A percentile compares a stretch with the other conserved stretches of the same genome.
Conservation (phyloP, 2,888 invertebrate genomes). For the Caprella mutica region DNA sequence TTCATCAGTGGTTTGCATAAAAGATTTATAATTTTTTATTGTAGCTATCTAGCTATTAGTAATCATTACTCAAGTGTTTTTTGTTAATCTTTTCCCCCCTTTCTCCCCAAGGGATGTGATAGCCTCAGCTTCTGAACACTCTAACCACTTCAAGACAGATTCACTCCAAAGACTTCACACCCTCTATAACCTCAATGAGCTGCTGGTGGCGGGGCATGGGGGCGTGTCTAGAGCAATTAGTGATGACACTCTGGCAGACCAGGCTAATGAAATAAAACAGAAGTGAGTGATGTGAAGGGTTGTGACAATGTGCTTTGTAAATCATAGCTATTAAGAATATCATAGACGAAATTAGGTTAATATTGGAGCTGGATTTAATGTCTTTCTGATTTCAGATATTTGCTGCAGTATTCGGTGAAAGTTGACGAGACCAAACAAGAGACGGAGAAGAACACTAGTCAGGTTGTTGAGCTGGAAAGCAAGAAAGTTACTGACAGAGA, state of each 20-base stretch:
- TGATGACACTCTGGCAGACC: constrained; percentile 44
- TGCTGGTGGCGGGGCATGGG: constrained; percentile 41
- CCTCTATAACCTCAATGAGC: constrained; percentile 52
- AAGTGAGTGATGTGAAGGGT: no score
- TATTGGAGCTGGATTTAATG: no score
- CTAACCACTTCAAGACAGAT: constrained; percentile 49
- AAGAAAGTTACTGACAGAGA: background rate
- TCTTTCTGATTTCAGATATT: no score
- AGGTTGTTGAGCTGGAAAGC: constrained; percentile 12
- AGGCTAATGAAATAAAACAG: constrained; percentile 41
- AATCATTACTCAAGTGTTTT: background rate
- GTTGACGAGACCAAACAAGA: constrained; percentile 4
- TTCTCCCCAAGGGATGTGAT: constrained; percentile 13
- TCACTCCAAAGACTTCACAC: constrained; percentile 56
- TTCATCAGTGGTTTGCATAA: no score
- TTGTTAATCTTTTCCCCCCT: background rate
- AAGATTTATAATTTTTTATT: no score
- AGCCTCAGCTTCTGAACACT: constrained; percentile 43
- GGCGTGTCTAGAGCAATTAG: constrained; percentile 46
- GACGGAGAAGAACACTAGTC: constrained; percentile 11
- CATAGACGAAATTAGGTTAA: no score
- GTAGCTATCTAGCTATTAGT: constrained; percentile 37
- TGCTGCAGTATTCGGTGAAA: constrained; percentile 23
- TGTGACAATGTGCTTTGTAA: no score
- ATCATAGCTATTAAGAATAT: no score